These are phyloP conservation scores for Corythaixoides concolor DNA, from an alignment of 2,113 vertebrate species.

Conservation along the genomic window DNA sequence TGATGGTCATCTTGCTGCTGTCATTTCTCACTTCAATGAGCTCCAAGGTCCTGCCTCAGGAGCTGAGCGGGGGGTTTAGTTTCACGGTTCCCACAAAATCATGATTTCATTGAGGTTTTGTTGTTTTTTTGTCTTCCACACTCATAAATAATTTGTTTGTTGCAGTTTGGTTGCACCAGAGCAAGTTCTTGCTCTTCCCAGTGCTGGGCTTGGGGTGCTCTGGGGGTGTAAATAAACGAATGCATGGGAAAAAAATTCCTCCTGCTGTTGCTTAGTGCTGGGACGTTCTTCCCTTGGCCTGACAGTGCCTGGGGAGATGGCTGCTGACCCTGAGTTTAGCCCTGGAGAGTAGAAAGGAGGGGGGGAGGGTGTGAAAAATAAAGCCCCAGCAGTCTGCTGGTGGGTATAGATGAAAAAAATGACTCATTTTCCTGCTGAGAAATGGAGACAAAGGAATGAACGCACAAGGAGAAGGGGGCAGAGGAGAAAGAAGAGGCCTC, in stretches of 20 bases:
- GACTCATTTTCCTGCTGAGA: constrained; percentile 26
- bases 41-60: background rate
- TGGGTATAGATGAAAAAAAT: background rate
- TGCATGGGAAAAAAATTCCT: background rate
- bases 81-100: background rate
- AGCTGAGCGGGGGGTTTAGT: background rate
- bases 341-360: background rate
- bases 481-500: background rate
- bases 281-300: background rate
- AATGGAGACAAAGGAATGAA: background rate
- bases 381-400: background rate
- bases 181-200: background rate
- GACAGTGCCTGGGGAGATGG: background rate
- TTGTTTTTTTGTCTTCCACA: background rate
- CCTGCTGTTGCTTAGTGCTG: background rate
- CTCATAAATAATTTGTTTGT: background rate
- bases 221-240: background rate
- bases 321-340: background rate
- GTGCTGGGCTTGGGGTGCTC: background rate
- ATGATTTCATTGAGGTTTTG: no score
- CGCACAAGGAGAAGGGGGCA: constrained; percentile 10
- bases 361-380: background rate
- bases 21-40: background rate
- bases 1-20: background rate
- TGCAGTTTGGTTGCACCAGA: accelerated